These are phyloP conservation scores for Triplophysa yarkandensis DNA, from an alignment of 2,797 vertebrate genomes.

Conservation along the genomic window DNA sequence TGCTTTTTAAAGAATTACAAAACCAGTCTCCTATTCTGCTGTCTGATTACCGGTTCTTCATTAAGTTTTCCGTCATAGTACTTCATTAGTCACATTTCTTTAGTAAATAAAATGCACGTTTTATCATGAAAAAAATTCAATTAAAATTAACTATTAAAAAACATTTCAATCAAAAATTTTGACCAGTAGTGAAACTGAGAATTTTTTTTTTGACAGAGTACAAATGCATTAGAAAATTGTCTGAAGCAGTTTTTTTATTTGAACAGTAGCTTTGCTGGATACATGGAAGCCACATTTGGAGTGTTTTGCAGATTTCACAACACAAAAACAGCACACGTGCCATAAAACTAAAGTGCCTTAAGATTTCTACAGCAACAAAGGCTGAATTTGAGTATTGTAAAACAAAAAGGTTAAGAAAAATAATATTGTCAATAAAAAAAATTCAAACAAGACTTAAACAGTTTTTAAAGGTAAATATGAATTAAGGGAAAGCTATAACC, in stretches of 20 bases:
- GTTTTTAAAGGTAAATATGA: not conserved
- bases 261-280: conserved; percentile 52
- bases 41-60: too few species aligned
- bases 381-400: not conserved
- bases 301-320: conserved; percentile 44
- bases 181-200: too few species aligned
- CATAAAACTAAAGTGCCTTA: conserved; percentile 33
- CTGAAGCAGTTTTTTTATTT: conserved; percentile 68
- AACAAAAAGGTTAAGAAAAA: not conserved
- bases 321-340: conserved; percentile 27
- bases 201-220: too few species aligned
- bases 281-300: conserved; percentile 48
- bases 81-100: too few species aligned
- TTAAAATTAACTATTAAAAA: too few species aligned
- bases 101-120: too few species aligned
- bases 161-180: too few species aligned
- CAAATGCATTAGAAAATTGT: not conserved
- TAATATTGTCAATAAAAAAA: not conserved
- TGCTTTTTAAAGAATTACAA: too few species aligned
- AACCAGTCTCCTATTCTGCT: too few species aligned
- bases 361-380: conserved; percentile 5
- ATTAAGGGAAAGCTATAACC: not conserved
- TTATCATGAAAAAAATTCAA: too few species aligned
- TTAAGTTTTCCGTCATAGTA: too few species aligned
- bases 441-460: conserved; percentile 6